A percentile compares a stretch with the other conserved stretches of the same genome.
Conservation (phyloP, 2,888 invertebrate genomes). For the Tanypteryx hageni region DNA sequence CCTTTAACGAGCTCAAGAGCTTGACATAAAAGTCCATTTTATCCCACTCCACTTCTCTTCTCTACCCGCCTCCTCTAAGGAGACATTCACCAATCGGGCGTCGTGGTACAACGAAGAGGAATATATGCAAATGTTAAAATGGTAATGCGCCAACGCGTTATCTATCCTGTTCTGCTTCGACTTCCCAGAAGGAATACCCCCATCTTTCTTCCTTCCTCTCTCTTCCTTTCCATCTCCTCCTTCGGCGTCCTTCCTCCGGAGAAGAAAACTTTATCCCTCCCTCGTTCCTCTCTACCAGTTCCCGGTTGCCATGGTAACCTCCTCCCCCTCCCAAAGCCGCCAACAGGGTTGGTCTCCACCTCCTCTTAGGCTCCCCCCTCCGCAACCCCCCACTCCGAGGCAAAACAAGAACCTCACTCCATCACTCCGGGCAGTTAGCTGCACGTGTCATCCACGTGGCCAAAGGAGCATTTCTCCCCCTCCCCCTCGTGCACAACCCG, state of each 20-base stretch:
- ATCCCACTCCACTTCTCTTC: background rate
- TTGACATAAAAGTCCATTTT: background rate
- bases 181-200: no score
- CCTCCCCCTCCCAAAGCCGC: background rate
- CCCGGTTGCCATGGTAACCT: no score
- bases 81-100: background rate
- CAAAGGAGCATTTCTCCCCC: background rate
- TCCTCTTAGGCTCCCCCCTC: background rate
- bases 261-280: background rate
- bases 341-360: background rate
- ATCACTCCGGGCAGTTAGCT: background rate
- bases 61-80: background rate
- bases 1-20: no score
- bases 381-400: background rate
- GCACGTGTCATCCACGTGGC: conserved; percentile 57
- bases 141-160: no score
- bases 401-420: background rate
- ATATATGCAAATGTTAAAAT: no score
- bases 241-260: background rate
- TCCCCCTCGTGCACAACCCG: background rate
- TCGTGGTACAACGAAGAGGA: background rate
- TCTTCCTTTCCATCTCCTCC: background rate
- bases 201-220: background rate
- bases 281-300: no score
- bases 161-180: no score